Conservation (phyloP, 2,113 vertebrate genomes). For the Tragelaphus scriptus region DNA sequence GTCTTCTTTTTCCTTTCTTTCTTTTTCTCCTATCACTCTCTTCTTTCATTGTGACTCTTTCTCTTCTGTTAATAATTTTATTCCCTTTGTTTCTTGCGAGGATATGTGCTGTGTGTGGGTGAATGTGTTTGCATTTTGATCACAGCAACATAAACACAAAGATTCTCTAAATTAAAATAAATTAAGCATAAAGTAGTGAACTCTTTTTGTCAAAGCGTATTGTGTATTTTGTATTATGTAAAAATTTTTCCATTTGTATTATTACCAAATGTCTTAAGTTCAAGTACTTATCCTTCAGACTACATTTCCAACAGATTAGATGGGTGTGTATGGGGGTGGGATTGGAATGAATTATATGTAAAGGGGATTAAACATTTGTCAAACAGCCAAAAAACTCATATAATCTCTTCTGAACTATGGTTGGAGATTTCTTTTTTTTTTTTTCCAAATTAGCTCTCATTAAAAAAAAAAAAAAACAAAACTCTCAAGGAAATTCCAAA, state of each 20-base stretch:
- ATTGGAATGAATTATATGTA: not conserved
- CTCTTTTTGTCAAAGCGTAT: not conserved
- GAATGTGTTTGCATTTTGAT: not conserved
- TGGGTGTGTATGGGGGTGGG: accelerated
- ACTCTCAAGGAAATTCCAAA: slow-evolving; percentile 8
- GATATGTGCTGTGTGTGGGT: accelerated
- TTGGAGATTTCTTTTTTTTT: not conserved
- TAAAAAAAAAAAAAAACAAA: not conserved
- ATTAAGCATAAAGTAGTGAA: not conserved
- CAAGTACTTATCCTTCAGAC: not conserved
- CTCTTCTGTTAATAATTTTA: not conserved
- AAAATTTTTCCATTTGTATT: not conserved
- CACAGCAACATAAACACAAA: not conserved
- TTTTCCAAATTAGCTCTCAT: not conserved
- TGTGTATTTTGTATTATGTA: not conserved
- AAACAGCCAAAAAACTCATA: not conserved
- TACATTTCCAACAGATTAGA: not conserved
- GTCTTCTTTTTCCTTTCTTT: not conserved
- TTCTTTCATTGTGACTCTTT: not conserved
- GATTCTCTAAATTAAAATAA: not conserved
- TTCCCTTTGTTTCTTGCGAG: not conserved
- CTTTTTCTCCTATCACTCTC: not conserved
- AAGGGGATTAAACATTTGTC: not conserved
- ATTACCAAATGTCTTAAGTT: not conserved
- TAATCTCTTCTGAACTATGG: not conserved